Base-by-base conservation (phyloP, 2,888 invertebrate species). In the Diarsia rubi region DNA sequence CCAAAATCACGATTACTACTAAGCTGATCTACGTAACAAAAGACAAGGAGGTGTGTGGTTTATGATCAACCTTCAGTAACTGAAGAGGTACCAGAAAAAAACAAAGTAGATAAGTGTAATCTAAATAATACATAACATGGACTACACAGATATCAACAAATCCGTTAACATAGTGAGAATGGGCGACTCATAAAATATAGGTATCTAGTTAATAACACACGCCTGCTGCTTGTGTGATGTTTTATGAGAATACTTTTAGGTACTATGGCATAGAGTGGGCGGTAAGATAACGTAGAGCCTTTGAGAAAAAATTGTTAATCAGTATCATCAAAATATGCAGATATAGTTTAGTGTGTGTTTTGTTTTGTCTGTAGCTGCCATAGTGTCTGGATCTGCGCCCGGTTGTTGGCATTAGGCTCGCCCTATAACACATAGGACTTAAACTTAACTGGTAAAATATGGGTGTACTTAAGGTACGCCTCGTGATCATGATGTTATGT, bases 101-200 rank as follows among this genome's bases (percentile, higher is more conserved):
- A 54, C 14, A 54, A 16, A 57, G 24, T 16, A 31, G 27, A 12
- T n/a, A 65, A 16, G 1, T 12, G 2, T 1, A 44, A 14, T 31
- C n/a, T 19, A 42, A 42, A 12, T 16, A 42, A 24, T 21, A 37
- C 12, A 59, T n/a, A 27, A 14, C n/a, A 57, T 45, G 16, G n/a
- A 27, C n/a, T 24, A 14, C n/a, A 74, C 31, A 57, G 54, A 63
- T 45, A 59, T 52, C 24, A 57, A 65, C 21, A 77, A 65, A 60
- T 60, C 24, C 42, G 24, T 59, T 31, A 73, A 54, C 3, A 69
- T 54, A 60, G 52, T 44, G 14, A 8, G 21, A 67, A 79, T 66
- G n/a, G 54, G 3, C 4, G 60, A 45, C 62, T 73, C 80, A 68
- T 80, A 80, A 80, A 80, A 71, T 68, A 75, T 80, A n/a, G n/a